Base-by-base conservation (phyloP, 2,113 vertebrate species). In the Capricornis sumatraensis region DNA sequence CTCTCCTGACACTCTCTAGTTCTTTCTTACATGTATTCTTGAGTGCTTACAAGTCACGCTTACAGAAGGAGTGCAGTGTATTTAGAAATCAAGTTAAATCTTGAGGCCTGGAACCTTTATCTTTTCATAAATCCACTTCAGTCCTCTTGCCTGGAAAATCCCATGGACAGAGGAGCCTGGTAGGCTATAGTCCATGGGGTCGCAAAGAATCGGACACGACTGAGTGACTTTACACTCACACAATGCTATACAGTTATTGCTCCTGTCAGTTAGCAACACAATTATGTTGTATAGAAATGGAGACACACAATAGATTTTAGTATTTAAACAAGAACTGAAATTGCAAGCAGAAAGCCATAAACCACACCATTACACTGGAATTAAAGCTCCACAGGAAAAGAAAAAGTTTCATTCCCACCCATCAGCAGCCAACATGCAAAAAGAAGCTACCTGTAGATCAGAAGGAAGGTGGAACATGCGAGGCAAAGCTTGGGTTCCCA, bases 321-420 rank as follows among this genome's bases (percentile, higher is more conserved):
- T 96, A 97, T 98, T 98, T 98, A 98, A 36, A n/a, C 87, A 97
- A 98, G 92, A 99, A 98, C 81, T 91, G 97, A 96, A 98, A 97
- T 91, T 97, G 82, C 90, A 98, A 97, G 91, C 87, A 96, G 94
- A 97, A 94, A 98, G 87, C 96, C 67, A 28, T 94, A 98, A 98
- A 98, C 91, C 95, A 98, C 96, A 95, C 71, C 88, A 97, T 98
- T 97, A 98, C 95, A 96, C 84, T 74, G 60, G 95, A 98, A 98
- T 98, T 95, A 97, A 98, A 97, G 98, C 95, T 95, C 53, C 86
- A 93, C 28, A 74, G 12, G 91, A 96, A 97, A 98, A 98, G 93
- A 97, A 94, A 97, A 98, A 36, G 86, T 95, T 98, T 97, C 94
- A 40, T 86, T 97, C 89, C 86, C 88, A 79, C 93, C 91, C 95